Conservation (phyloP, 2,888 invertebrate species). For the Melanargia galathea region DNA sequence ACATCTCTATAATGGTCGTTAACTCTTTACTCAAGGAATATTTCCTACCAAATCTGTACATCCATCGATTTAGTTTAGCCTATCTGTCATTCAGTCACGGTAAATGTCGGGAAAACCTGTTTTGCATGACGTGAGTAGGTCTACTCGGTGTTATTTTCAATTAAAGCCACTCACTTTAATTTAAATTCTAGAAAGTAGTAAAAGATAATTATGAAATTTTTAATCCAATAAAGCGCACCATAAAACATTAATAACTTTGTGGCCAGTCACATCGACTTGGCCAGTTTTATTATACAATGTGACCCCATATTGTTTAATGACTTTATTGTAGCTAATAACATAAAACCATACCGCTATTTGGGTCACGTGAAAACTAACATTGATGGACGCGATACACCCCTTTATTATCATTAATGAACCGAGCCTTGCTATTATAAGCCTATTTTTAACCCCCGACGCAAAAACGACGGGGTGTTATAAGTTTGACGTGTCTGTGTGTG, state of each 20-base stretch:
- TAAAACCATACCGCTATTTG: constrained; percentile 36
- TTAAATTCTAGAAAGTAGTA: constrained; percentile 10
- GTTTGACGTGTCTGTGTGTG: too few relatives aligned
- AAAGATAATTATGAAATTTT: constrained; percentile 12
- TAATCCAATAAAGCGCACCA: constrained; percentile 21
- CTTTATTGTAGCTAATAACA: constrained; percentile 39
- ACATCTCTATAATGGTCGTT: too few relatives aligned
- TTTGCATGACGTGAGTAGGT: background rate
- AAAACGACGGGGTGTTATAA: too few relatives aligned
- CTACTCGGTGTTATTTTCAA: background rate
- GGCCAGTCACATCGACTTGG: constrained; percentile 24
- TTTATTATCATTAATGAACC: constrained; percentile 30
- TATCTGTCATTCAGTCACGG: background rate
- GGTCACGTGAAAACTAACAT: constrained; percentile 38
- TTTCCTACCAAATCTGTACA: too few relatives aligned
- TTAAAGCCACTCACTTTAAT: constrained; percentile 2
- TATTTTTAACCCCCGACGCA: too few relatives aligned
- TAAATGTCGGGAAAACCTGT: background rate
- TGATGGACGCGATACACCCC: constrained; percentile 31
- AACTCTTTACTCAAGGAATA: too few relatives aligned
- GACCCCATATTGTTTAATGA: constrained; percentile 36
- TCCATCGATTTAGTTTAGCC: too few relatives aligned
- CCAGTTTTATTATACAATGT: constrained; percentile 31
- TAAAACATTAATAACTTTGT: constrained; percentile 31
- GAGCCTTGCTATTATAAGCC: constrained; percentile 18